phyloP scores from a whole-genome alignment of 2,113 vertebrate species.

The Herpailurus yagouaroundi region DNA sequence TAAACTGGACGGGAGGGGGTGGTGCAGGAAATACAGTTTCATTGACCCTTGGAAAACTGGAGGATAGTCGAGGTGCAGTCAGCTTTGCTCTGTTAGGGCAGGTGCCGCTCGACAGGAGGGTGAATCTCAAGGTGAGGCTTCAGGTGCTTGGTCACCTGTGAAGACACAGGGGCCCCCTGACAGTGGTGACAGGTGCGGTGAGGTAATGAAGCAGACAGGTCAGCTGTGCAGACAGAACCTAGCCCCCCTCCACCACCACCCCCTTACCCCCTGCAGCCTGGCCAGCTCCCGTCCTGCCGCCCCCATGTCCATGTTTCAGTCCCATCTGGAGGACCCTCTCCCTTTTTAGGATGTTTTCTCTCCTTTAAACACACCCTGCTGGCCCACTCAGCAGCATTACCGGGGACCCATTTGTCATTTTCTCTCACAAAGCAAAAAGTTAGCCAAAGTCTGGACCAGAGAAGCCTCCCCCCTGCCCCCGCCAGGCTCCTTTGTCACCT shows the following conservation, averaged over 20 bases:
- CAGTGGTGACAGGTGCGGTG: fast-evolving
- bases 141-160: fast-evolving
- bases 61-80: fast-evolving
- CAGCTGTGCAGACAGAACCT: neutral
- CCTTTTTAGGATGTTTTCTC: neutral
- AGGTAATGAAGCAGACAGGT: fast-evolving
- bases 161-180: fast-evolving
- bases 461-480: neutral
- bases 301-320: fast-evolving
- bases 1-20: constrained; percentile 10
- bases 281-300: too few species aligned
- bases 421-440: neutral
- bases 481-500: neutral
- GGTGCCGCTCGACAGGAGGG: fast-evolving
- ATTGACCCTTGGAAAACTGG: neutral
- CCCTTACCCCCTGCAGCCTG: neutral
- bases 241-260: neutral
- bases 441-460: neutral
- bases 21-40: neutral
- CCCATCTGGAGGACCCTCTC: too few species aligned
- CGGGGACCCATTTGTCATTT: neutral
- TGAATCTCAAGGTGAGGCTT: fast-evolving
- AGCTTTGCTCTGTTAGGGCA: fast-evolving
- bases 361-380: neutral
- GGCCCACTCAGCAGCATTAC: neutral